Evolutionary conservation across 2,113 vertebrate species (phyloP), one percentile per base, ranked within the genome.

Genomic region (Caloenas nicobarica): DNA sequence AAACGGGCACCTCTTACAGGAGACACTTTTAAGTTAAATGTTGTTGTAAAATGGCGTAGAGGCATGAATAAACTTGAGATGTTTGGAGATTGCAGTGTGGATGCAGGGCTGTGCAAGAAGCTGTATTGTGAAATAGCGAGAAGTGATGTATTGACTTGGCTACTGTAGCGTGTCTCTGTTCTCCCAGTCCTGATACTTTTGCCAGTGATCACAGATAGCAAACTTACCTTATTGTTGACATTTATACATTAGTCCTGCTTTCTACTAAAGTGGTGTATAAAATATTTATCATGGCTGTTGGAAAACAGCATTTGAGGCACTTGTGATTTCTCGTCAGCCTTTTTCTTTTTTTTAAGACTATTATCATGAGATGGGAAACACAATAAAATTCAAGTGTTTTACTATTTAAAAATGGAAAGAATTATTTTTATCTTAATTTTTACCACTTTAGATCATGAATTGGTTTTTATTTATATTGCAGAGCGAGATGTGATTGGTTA

Each of bases 241-340:
- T 89, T 97, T 88, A 26, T 79, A 2, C 72, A 29, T 26, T 69
- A 68, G 15, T 72, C n/a, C 29, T 86, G 36, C 31, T 58, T 89
- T 72, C 33, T 86, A 13, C 64, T 64, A 4, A 86, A 95, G 57
- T 56, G 56, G 25, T 87, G 90, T 88, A 76, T 94, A 36, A 94
- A 93, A 93, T 94, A 95, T 93, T 96, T 48, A 86, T 83, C 36
- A 19, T 29, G n/a, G 24, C 22, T 88, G 23, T 22, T 96, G 54
- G 48, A 86, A 95, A 93, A 91, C 25, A 92, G 44, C 33, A 26
- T 86, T 82, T 79, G 68, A 87, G 62, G 22, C 0, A 0, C 48
- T 84, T 85, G 34, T 79, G 48, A 73, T 76, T 94, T 94, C 66
- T 73, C 50, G 42, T 64, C 61, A 68, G 60, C 19, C 31, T 80